A percentile compares a stretch with the other conserved stretches of the same genome.
Conservation (phyloP, 2,113 vertebrate genomes). For the Scalopus aquaticus region DNA sequence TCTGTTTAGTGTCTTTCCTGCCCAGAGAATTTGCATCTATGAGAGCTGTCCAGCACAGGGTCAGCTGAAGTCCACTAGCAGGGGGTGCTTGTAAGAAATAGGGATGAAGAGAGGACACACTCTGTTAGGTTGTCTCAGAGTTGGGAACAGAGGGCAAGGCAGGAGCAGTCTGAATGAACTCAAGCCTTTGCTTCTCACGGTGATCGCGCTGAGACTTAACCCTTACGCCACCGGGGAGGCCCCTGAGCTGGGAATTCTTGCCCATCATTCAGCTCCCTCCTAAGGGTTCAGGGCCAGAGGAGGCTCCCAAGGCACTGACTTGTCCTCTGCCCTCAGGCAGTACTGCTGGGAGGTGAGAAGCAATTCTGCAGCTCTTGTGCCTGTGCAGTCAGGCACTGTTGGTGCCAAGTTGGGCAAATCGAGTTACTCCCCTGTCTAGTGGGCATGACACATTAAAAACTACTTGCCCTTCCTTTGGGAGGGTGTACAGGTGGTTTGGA, state of each 20-base stretch:
- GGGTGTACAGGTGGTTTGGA: background rate
- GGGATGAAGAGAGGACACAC: background rate
- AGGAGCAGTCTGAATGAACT: too few relatives aligned
- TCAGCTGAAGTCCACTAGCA: constrained; percentile 50
- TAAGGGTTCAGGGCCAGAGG: constrained; percentile 1
- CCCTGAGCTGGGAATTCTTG: background rate
- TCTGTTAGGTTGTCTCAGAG: background rate
- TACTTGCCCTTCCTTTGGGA: background rate
- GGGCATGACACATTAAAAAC: background rate
- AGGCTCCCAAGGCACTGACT: background rate
- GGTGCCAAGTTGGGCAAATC: background rate
- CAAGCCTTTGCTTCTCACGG: too few relatives aligned
- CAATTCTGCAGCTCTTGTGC: background rate
- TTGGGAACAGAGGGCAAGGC: too few relatives aligned
- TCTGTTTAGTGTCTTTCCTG: background rate
- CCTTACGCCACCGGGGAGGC: too few relatives aligned
- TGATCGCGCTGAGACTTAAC: too few relatives aligned
- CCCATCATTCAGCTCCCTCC: background rate
- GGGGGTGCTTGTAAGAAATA: background rate
- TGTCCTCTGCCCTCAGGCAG: background rate
- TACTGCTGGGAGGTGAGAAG: background rate
- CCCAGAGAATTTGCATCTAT: background rate
- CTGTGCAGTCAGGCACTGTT: background rate
- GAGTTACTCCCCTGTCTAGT: background rate
- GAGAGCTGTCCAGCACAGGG: constrained; percentile 75